Evolutionary conservation across 2,797 vertebrate species (phyloP).

Genomic region (Clamator glandarius): DNA sequence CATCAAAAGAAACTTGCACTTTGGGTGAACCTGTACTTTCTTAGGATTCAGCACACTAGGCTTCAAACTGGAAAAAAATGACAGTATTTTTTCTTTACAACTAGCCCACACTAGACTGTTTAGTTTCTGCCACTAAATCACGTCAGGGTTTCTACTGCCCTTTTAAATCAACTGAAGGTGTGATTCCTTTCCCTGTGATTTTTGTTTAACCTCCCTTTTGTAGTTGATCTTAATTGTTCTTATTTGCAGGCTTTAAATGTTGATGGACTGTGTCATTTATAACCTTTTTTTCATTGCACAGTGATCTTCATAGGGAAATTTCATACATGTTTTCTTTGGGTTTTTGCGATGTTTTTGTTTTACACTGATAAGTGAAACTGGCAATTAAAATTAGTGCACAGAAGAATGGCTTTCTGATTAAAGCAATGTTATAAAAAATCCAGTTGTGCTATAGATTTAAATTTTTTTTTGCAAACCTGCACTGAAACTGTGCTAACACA

Average conservation of each 20-base stretch:
- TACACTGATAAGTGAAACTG: not conserved
- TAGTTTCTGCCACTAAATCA: slow-evolving; percentile 73
- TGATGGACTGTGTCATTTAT: slow-evolving; percentile 69
- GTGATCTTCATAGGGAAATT: slow-evolving; percentile 39
- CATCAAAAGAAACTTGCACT: slow-evolving; percentile 73
- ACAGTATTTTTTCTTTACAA: slow-evolving; percentile 74
- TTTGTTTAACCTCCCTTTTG: slow-evolving; percentile 63
- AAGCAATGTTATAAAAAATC: not conserved
- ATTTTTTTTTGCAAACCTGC: not conserved
- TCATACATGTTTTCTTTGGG: slow-evolving; percentile 10
- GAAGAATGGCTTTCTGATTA: not conserved
- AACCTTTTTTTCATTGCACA: slow-evolving; percentile 39
- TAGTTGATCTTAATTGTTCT: slow-evolving; percentile 73
- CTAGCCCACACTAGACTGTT: slow-evolving; percentile 64
- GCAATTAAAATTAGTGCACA: not conserved
- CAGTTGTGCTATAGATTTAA: not conserved
- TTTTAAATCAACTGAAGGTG: slow-evolving; percentile 69
- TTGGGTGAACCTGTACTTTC: slow-evolving; percentile 70
- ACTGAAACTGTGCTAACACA: not conserved
- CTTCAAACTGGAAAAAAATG: slow-evolving; percentile 59
- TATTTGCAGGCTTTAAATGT: slow-evolving; percentile 73
- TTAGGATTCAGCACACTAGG: slow-evolving; percentile 55
- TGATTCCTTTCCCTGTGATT: slow-evolving; percentile 69
- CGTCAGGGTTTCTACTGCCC: slow-evolving; percentile 36
- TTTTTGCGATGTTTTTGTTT: not conserved